Evolutionary conservation across 2,113 vertebrate genomes (phyloP).

Genomic region (Brachyistius frenatus): DNA sequence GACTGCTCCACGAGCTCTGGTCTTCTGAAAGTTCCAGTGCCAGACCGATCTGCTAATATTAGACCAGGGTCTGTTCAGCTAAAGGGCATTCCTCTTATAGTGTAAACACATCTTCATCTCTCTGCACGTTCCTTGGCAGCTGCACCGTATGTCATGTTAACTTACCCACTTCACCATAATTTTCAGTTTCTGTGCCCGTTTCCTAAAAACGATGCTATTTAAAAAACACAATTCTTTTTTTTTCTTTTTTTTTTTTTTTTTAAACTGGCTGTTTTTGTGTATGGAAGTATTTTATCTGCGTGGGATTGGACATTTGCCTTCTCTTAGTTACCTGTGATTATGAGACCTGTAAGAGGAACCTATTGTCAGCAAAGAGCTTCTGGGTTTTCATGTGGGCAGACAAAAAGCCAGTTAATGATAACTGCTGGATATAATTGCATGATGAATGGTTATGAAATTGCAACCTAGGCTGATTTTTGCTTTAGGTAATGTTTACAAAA

Average conservation of each 20-base stretch:
- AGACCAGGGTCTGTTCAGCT: slow-evolving; percentile 49
- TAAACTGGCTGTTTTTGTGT: background rate
- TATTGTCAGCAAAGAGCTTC: slow-evolving; percentile 8
- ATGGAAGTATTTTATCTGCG: background rate
- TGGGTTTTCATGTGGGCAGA: slow-evolving; percentile 40
- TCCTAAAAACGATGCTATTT: background rate
- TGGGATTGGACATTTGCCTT: slow-evolving; percentile 4
- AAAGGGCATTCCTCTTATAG: slow-evolving; percentile 36
- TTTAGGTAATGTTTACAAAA: slow-evolving; percentile 60
- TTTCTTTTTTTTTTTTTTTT: too few relatives aligned
- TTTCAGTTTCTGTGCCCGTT: background rate
- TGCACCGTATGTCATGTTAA: background rate
- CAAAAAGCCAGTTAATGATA: slow-evolving; percentile 66
- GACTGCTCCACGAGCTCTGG: slow-evolving; percentile 31
- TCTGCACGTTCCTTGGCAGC: slow-evolving; percentile 2
- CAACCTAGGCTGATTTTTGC: slow-evolving; percentile 33
- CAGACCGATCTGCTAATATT: slow-evolving; percentile 73
- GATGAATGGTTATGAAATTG: slow-evolving; percentile 47
- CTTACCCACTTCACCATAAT: background rate
- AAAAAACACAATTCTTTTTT: background rate
- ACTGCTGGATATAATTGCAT: slow-evolving; percentile 64
- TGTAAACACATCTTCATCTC: slow-evolving; percentile 19
- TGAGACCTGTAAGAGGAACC: slow-evolving; percentile 28
- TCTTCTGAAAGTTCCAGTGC: slow-evolving; percentile 53
- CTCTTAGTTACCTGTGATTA: slow-evolving; percentile 42